These are phyloP conservation scores for Sylvia atricapilla DNA, from an alignment of 2,113 vertebrate genomes.

Conservation along the genomic window DNA sequence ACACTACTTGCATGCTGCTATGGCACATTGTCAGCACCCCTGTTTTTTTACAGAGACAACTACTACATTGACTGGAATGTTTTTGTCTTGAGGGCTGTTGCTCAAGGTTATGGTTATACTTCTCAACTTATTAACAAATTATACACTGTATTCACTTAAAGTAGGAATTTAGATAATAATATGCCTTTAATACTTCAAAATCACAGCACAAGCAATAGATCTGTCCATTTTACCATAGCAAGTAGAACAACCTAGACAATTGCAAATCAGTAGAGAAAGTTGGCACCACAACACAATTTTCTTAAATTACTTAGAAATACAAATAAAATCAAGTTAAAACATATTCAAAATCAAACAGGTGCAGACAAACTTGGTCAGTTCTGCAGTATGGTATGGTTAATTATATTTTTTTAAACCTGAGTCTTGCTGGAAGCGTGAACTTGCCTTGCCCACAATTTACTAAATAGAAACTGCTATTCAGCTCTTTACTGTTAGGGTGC, in stretches of 20 bases:
- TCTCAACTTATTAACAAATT: not conserved
- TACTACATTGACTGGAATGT: not conserved
- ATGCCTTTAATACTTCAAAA: not conserved
- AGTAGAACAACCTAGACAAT: not conserved
- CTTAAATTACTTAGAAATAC: not conserved
- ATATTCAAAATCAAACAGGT: not conserved
- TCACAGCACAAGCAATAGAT: not conserved
- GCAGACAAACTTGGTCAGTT: not conserved
- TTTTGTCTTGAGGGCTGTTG: not conserved
- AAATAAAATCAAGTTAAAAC: not conserved
- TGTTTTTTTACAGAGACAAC: not conserved
- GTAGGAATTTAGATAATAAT: not conserved
- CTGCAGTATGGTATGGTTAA: not conserved
- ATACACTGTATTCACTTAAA: not conserved
- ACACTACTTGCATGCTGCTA: not conserved
- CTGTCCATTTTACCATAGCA: not conserved
- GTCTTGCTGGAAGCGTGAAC: not conserved
- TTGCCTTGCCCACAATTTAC: not conserved
- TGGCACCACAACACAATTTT: not conserved
- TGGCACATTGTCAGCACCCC: fast-evolving
- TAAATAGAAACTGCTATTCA: not conserved
- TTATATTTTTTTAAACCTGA: not conserved
- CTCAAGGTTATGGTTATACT: not conserved
- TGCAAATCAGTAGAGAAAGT: not conserved
- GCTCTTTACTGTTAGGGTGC: not conserved